These are phyloP conservation scores for Lontra canadensis DNA, from an alignment of 2,113 vertebrate genomes.

Conservation along the genomic window DNA sequence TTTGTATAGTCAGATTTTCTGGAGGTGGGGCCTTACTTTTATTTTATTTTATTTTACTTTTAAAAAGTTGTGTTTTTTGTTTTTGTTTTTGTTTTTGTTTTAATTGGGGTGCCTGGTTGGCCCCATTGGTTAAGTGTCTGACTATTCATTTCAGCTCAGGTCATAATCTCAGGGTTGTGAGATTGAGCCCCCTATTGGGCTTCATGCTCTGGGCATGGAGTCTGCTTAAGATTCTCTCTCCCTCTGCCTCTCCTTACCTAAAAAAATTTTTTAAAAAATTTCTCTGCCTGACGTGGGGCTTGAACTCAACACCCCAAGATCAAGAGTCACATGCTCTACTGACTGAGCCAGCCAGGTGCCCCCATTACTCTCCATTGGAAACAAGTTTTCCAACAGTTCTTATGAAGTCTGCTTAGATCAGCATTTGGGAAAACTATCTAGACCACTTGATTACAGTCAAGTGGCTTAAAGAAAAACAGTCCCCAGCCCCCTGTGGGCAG, in stretches of 20 bases:
- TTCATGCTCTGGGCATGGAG: not conserved
- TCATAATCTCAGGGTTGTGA: not conserved
- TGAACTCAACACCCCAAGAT: not conserved
- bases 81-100: not conserved
- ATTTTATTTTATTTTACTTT: not conserved
- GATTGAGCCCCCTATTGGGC: not conserved
- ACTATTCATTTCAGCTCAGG: not conserved
- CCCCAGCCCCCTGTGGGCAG: not conserved
- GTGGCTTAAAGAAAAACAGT: not conserved
- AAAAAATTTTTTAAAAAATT: not conserved
- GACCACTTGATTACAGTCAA: not conserved
- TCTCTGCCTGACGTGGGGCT: not conserved
- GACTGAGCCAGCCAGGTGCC: not conserved
- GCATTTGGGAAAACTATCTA: not conserved
- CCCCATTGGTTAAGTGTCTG: not conserved
- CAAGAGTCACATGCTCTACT: not conserved
- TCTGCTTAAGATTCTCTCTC: not conserved
- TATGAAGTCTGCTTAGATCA: not conserved
- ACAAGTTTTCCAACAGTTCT: not conserved
- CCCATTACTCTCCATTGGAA: not conserved
- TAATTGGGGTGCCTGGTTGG: not conserved
- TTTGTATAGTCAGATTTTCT: not conserved
- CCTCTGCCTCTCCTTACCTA: not conserved
- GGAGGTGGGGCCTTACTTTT: not conserved
- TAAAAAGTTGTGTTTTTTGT: not conserved